Percentiles rank a stretch among this genome's conserved stretches.
Evolutionary conservation across 1,140 invertebrate genomes (phyloP).

Genomic region (Zaprionus inermis): DNA sequence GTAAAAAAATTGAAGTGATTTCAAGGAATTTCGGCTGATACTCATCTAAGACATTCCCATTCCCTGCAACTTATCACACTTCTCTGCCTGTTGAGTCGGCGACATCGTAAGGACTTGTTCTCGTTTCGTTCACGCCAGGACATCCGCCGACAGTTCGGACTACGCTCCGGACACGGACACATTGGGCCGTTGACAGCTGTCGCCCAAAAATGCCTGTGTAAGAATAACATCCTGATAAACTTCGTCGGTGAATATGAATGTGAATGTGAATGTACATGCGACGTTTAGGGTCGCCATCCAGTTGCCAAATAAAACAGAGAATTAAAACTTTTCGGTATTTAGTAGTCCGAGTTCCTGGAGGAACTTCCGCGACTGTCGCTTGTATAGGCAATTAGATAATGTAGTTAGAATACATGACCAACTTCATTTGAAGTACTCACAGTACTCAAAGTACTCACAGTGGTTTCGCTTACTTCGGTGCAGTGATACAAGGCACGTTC

Average conservation of each 20-base stretch:
- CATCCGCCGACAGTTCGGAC: constrained; percentile 11
- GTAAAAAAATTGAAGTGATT: neutral
- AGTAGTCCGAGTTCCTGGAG: neutral
- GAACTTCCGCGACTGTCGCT: neutral
- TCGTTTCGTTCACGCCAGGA: constrained; percentile 6
- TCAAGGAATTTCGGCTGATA: neutral
- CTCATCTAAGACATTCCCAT: neutral
- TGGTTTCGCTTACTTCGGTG: no score
- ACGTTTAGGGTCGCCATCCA: neutral
- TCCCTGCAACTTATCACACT: no score
- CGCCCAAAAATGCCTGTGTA: constrained; percentile 6
- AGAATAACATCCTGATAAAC: constrained; percentile 14
- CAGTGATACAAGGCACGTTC: neutral
- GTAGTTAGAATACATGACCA: neutral
- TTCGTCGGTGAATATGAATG: neutral
- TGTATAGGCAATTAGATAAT: constrained; percentile 2
- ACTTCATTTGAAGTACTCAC: neutral
- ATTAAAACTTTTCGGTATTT: constrained; percentile 4
- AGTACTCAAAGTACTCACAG: neutral
- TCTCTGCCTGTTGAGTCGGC: neutral
- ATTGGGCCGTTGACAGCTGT: constrained; percentile 3
- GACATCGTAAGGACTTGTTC: neutral
- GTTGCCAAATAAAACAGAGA: constrained; percentile 10
- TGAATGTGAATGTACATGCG: neutral
- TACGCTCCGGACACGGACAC: neutral